A percentile compares a stretch with the other conserved stretches of the same genome.
phyloP scores from a whole-genome alignment of 2,888 invertebrate genomes.

The Aplocera efformata region DNA sequence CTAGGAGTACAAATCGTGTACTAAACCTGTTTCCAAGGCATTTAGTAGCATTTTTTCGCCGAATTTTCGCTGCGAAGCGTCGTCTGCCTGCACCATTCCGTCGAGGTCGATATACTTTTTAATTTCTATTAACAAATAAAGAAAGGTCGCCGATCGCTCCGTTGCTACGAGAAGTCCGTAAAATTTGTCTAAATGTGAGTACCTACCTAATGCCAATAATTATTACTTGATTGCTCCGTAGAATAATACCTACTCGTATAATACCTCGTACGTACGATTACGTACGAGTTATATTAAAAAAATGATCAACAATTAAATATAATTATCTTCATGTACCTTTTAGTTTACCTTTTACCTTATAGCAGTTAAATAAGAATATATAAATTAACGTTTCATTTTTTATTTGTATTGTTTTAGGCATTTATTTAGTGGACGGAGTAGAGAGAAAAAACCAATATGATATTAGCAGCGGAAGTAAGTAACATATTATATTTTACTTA shows the following conservation, averaged over 20 bases:
- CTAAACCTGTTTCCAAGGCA: constrained; percentile 6
- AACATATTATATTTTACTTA: not conserved
- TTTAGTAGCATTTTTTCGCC: not conserved
- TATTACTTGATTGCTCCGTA: no score
- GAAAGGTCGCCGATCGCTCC: constrained; percentile 45
- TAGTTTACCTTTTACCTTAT: no score
- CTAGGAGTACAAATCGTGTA: no score
- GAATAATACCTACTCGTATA: no score
- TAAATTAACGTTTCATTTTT: no score
- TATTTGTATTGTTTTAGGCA: constrained; percentile 22
- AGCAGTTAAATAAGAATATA: no score
- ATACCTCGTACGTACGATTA: no score
- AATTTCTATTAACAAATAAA: constrained; percentile 49
- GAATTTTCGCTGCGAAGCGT: constrained; percentile 1
- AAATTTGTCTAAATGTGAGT: constrained; percentile 30
- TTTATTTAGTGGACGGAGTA: constrained; percentile 7
- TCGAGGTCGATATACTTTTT: not conserved
- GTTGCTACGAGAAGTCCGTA: constrained; percentile 33
- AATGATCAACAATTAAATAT: no score
- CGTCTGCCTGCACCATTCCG: not conserved
- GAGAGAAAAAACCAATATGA: constrained; percentile 29
- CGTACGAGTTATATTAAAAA: no score
- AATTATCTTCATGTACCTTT: no score
- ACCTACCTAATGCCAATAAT: not conserved
- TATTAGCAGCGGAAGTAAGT: constrained; percentile 37